Evolutionary conservation across 1,140 invertebrate genomes (phyloP), one percentile per base, ranked within the genome.

Genomic region (Sycophaga agraensis): DNA sequence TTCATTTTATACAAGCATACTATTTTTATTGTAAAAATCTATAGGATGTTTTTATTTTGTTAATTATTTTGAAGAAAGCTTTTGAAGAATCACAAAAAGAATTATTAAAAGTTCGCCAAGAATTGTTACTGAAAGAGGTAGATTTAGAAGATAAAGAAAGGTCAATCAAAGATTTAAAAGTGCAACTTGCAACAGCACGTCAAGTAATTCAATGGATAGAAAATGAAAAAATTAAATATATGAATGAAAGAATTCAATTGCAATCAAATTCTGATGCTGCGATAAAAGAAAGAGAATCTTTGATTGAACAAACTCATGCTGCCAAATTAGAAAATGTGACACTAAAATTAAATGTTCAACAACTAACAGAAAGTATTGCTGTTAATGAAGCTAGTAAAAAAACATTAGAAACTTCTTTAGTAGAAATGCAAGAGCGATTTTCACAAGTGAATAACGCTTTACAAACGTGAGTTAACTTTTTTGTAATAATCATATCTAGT

Each of bases 171-270:
- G 68, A 78, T 43, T 26, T 75, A 24, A 59, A 64, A 59, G 59
- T 64, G 31, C 71, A 74, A 50, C 49, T 79, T 11, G 64, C 68
- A 55, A 58, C 65, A 7, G 42, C 67, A 0, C 35, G 60, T 22
- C 63, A 71, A 54, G 49, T 68, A 2, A 70, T 66, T 4, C 64
- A 59, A 5, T 49, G 60, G 4, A 53, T 73, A 1, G 72, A 78
- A 54, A 69, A 76, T 37, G 75, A 79, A 54, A 78, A 73, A 54
- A 61, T 59, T 5, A 65, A 65, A 14, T 46, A 64, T 40, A 69
- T 68, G 56, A 66, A 67, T 6, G 68, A 76, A 19, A 31, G 42
- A 4, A 51, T 72, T 21, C 66, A 73, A 16, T 43, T 73, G 7
- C 62, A 69, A 57, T 60, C 75, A 2, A 73, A 74, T 53, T 73